These are phyloP conservation scores for Tragelaphus buxtoni DNA, from an alignment of 2,113 vertebrate species.

Conservation along the genomic window DNA sequence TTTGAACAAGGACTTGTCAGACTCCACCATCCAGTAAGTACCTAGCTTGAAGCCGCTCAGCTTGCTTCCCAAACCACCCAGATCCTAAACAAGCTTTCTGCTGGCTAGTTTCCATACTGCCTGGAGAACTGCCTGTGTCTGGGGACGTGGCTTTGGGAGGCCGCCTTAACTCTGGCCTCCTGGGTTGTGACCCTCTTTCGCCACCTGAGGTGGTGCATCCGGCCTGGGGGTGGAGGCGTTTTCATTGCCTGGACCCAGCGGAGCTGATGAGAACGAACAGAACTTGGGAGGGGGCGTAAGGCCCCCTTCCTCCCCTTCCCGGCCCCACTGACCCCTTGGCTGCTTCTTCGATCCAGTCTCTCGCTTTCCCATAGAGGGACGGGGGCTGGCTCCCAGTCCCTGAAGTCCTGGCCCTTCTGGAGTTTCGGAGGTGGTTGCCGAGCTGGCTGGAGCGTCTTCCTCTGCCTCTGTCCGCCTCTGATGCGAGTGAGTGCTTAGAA, in stretches of 20 bases:
- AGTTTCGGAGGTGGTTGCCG: neutral
- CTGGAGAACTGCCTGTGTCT: neutral
- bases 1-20: neutral
- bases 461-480: neutral
- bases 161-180: neutral
- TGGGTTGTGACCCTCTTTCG: neutral
- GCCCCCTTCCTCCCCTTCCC: neutral
- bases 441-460: neutral
- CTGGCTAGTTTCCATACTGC: fast-evolving
- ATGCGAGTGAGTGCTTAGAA: neutral
- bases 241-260: neutral
- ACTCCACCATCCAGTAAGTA: neutral
- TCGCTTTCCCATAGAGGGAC: neutral
- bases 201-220: neutral
- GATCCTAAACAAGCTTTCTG: neutral
- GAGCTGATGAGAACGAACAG: neutral
- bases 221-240: neutral
- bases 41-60: neutral
- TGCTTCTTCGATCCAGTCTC: neutral
- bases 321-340: neutral
- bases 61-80: neutral
- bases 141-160: neutral
- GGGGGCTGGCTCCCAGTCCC: neutral
- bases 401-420: neutral
- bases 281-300: fast-evolving